Percentiles rank a stretch among this genome's conserved stretches.
phyloP scores from a whole-genome alignment of 1,140 invertebrate genomes.

The Frieseomelitta varia region DNA sequence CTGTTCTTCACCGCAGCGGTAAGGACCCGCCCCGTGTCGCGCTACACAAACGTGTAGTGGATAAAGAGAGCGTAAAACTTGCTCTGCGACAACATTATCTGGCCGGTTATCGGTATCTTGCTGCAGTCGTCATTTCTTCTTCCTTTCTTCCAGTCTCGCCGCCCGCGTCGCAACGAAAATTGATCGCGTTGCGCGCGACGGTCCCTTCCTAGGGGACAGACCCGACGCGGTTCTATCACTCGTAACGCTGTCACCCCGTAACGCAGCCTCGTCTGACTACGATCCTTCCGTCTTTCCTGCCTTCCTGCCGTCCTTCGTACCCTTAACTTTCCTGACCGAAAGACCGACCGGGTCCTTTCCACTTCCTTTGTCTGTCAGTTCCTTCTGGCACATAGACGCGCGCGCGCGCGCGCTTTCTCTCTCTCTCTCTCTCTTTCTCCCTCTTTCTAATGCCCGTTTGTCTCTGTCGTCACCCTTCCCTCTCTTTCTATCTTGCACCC shows the following conservation, averaged over 20 bases:
- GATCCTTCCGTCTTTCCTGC: constrained; percentile 46
- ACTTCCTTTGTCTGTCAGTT: constrained; percentile 52
- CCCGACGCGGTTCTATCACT: constrained; percentile 57
- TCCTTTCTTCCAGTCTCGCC: constrained; percentile 52
- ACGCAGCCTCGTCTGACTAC: constrained; percentile 29
- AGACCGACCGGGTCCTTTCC: constrained; percentile 52
- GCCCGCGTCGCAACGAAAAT: constrained; percentile 66
- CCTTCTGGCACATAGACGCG: constrained; percentile 52
- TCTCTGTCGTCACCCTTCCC: constrained; percentile 18
- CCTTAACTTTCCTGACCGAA: constrained; percentile 41
- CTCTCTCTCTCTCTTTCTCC: too few species aligned
- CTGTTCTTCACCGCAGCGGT: constrained; percentile 70
- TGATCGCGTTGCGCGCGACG: constrained; percentile 70
- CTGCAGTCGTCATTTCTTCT: constrained; percentile 60
- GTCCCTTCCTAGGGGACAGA: constrained; percentile 64
- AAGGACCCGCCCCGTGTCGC: constrained; percentile 75
- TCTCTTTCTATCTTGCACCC: constrained; percentile 18
- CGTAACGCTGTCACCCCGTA: constrained; percentile 30
- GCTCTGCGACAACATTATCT: constrained; percentile 78
- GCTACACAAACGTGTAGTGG: constrained; percentile 79
- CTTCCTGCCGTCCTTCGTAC: constrained; percentile 47
- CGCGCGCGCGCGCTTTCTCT: constrained; percentile 38
- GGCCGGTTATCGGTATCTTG: constrained; percentile 65
- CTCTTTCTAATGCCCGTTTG: constrained; percentile 2
- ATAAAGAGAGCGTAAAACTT: constrained; percentile 79